Percentiles rank a stretch among this genome's conserved stretches.
Conservation (phyloP, 2,888 invertebrate species). For the Perizoma flavofasciatum region DNA sequence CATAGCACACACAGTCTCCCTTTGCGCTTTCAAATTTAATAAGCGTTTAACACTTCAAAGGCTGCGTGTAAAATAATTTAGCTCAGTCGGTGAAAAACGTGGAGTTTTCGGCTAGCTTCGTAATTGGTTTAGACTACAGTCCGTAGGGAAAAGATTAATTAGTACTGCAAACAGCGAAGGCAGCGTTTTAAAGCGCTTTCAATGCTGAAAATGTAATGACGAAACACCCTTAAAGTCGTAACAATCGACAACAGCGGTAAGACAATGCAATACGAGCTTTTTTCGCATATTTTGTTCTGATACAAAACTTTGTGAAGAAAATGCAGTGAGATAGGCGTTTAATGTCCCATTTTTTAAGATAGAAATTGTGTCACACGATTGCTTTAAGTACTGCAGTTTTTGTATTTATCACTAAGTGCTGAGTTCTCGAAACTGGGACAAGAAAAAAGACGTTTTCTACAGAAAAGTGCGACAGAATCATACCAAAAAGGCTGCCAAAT, state of each 20-base stretch:
- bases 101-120: slow-evolving; percentile 72
- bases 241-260: slow-evolving; percentile 34
- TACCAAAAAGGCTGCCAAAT: background rate
- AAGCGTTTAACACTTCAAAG: slow-evolving; percentile 81
- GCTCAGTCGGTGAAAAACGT: slow-evolving; percentile 75
- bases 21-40: slow-evolving; percentile 78
- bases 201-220: slow-evolving; percentile 52
- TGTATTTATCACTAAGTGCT: slow-evolving; percentile 28
- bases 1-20: slow-evolving; percentile 61
- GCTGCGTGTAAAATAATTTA: slow-evolving; percentile 77
- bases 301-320: slow-evolving; percentile 30
- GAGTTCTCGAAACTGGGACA: slow-evolving; percentile 24
- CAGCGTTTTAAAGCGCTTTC: slow-evolving; percentile 64
- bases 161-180: slow-evolving; percentile 70
- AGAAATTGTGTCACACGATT: slow-evolving; percentile 47
- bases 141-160: slow-evolving; percentile 77
- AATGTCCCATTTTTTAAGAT: slow-evolving; percentile 49
- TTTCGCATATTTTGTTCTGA: slow-evolving; percentile 15
- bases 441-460: slow-evolving; percentile 2
- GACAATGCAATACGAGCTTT: slow-evolving; percentile 23
- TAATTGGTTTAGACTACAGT: slow-evolving; percentile 76
- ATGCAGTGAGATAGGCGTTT: slow-evolving; percentile 44
- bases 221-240: slow-evolving; percentile 34
- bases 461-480: background rate
- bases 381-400: slow-evolving; percentile 38